These are phyloP conservation scores for Pitangus sulphuratus DNA, from an alignment of 2,797 vertebrate genomes.

Conservation along the genomic window DNA sequence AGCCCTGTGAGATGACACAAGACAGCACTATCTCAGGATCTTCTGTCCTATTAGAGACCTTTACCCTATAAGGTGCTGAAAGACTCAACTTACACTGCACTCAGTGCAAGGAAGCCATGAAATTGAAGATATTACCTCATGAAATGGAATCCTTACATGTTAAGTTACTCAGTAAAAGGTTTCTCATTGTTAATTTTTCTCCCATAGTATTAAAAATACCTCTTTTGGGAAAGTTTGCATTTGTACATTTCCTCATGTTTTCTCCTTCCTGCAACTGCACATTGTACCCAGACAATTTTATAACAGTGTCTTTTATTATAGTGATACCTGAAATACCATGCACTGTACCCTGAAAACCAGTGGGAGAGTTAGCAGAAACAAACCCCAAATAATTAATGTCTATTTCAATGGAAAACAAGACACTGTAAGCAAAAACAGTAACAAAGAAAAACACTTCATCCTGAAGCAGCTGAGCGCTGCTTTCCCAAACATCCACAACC, in stretches of 20 bases:
- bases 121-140: constrained; percentile 41
- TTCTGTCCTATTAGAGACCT: neutral
- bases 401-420: neutral
- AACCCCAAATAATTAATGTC: neutral
- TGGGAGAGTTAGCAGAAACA: neutral
- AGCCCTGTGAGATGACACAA: neutral
- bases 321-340: accelerated
- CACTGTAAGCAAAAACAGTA: neutral
- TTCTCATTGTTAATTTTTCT: constrained; percentile 15
- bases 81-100: neutral
- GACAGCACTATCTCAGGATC: neutral
- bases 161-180: neutral
- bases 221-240: neutral
- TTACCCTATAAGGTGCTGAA: neutral
- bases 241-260: neutral
- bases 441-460: neutral
- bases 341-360: neutral
- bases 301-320: neutral
- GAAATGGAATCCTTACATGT: constrained; percentile 5
- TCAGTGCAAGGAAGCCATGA: constrained; percentile 22
- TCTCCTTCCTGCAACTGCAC: neutral
- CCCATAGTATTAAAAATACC: neutral
- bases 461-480: neutral
- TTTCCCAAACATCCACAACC: neutral
- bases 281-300: neutral